Percentiles rank a stretch among this genome's conserved stretches.
These are phyloP conservation scores for Calameuta pallipes DNA, from an alignment of 2,888 invertebrate genomes.

Conservation along the genomic window DNA sequence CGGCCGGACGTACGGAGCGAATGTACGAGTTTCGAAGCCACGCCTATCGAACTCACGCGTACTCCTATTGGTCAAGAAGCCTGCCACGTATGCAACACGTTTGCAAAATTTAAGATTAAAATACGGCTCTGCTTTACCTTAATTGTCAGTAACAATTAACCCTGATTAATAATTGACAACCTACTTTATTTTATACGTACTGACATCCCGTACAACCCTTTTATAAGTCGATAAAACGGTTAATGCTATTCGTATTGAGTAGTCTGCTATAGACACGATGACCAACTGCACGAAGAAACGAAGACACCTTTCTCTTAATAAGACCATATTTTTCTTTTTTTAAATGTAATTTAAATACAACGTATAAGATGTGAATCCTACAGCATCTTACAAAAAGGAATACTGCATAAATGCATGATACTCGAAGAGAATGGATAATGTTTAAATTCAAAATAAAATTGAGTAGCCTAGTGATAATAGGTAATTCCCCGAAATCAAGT, in stretches of 20 bases:
- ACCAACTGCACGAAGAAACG: not conserved
- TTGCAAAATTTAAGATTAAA: not conserved
- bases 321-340: not conserved
- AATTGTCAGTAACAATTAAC: constrained; percentile 29
- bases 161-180: constrained; percentile 24
- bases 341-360: not conserved
- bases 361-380: no score
- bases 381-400: not conserved
- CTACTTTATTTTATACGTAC: constrained; percentile 21
- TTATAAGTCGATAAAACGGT: not conserved
- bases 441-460: not conserved
- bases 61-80: constrained; percentile 47
- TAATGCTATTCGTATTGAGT: not conserved
- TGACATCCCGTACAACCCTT: not conserved
- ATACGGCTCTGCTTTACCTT: not conserved
- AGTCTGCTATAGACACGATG: not conserved
- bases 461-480: not conserved
- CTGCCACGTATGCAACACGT: constrained; percentile 60
- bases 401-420: not conserved
- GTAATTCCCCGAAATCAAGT: not conserved
- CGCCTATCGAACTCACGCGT: constrained; percentile 53
- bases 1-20: constrained; percentile 46
- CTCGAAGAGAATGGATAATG: not conserved
- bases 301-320: not conserved
- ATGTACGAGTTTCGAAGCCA: constrained; percentile 51